Conservation (phyloP, 2,888 invertebrate genomes). For the Brachyptera risi region DNA sequence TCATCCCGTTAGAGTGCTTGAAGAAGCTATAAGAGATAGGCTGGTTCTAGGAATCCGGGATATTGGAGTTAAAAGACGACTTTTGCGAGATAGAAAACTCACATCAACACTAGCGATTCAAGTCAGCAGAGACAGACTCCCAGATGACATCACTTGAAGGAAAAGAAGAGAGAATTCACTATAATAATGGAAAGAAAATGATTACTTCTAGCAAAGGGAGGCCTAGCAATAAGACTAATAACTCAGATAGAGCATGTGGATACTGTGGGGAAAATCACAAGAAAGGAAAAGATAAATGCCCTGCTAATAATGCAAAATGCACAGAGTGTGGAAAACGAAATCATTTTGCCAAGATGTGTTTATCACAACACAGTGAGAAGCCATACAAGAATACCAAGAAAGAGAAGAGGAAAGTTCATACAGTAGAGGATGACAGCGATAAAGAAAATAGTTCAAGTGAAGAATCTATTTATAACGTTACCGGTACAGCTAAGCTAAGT, state of each 20-base stretch:
- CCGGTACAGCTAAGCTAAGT: neutral
- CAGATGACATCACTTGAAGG: neutral
- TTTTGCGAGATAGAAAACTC: neutral
- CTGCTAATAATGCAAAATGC: neutral
- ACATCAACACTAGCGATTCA: neutral
- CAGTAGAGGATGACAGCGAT: too few relatives aligned
- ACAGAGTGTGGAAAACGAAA: neutral
- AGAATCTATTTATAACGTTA: too few relatives aligned
- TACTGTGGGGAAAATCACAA: neutral
- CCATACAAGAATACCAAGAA: too few relatives aligned
- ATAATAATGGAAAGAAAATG: too few relatives aligned
- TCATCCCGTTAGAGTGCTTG: neutral
- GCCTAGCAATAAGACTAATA: too few relatives aligned
- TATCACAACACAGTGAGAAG: too few relatives aligned
- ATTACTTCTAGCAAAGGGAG: neutral
- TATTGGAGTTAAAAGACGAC: neutral
- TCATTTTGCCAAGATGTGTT: neutral
- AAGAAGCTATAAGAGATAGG: neutral
- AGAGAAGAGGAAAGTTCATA: too few relatives aligned
- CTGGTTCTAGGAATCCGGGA: neutral
- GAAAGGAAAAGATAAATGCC: too few relatives aligned
- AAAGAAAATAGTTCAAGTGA: too few relatives aligned
- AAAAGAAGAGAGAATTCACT: too few relatives aligned
- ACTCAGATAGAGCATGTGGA: neutral
- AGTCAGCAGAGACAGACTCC: neutral